Evolutionary conservation across 2,113 vertebrate genomes (phyloP), one percentile per base, ranked within the genome.

Genomic region (Gallinago media): DNA sequence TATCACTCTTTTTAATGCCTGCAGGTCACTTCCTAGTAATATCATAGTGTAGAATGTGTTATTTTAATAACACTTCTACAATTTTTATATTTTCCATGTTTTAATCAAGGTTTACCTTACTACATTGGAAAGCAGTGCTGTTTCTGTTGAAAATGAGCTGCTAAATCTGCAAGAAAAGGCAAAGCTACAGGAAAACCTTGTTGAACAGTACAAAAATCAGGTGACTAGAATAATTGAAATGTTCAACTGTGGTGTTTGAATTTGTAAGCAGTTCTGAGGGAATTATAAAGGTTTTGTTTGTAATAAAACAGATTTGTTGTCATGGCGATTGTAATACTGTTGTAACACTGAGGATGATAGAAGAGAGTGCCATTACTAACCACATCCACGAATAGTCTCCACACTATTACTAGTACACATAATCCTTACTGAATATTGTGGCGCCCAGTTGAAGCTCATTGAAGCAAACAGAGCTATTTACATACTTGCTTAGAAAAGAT

Each of bases 141-240:
- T 91, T 67, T 97, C 96, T 66, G 96, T 96, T 86, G 97, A 98
- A 96, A 96, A 97, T 27, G 97, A 98, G 26, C 96, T 99, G 21
- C 50, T 96, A 63, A 96, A 97, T 42, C 97, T 99, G 46, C 98
- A 96, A 90, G 92, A 97, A 72, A 72, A 98, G 75, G 98, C 97
- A 66, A 97, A 98, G 65, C 96, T 98, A 68, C 98, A 97, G 80
- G 97, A 98, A 94, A 82, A 88, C 15, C 94, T 99, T 63, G 85
- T 94, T 54, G 97, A 98, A 84, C 95, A 97, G 14, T 96, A 63
- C 85, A 98, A 97, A 94, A 92, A 59, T 83, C 98, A 99, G 99
- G 99, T 99, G 67, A 97, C 12, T 38, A 54, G 17, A 36, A 13
- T 52, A 58, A 62, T 22, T 75, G 21, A 78, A 85, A 55, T 62